These are phyloP conservation scores for Saturnia pavonia DNA, from an alignment of 2,888 invertebrate species.

Conservation along the genomic window DNA sequence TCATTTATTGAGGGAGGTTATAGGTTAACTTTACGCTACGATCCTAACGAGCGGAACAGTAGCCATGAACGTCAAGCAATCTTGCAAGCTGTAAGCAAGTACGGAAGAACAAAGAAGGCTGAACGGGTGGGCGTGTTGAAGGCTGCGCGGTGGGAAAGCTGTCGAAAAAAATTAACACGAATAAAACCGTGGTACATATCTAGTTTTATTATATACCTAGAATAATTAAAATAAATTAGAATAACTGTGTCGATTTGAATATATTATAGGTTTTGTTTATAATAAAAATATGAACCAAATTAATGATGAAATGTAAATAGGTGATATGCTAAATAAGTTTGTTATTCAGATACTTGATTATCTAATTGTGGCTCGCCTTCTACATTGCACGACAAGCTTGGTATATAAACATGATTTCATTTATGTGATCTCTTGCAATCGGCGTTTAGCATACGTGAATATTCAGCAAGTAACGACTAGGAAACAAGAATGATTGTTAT, in stretches of 20 bases:
- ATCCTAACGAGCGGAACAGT: too few species aligned
- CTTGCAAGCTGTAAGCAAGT: too few species aligned
- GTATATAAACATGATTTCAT: conserved; percentile 44
- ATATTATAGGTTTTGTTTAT: not conserved
- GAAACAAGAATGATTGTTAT: conserved; percentile 54
- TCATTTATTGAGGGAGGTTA: too few species aligned
- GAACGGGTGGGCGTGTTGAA: too few species aligned
- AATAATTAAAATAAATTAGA: conserved; percentile 23
- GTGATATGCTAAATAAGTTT: conserved; percentile 20
- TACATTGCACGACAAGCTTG: conserved; percentile 30
- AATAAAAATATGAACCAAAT: conserved; percentile 12
- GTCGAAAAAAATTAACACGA: too few species aligned
- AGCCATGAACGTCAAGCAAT: too few species aligned
- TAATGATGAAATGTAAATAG: conserved; percentile 21
- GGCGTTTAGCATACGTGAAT: conserved; percentile 63
- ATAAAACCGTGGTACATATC: too few species aligned
- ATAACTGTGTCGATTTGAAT: conserved; percentile 6
- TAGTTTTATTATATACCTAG: not conserved
- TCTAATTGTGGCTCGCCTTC: conserved; percentile 32
- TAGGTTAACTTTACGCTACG: too few species aligned
- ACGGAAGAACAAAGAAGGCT: too few species aligned
- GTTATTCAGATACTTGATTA: conserved; percentile 27
- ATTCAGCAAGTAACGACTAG: conserved; percentile 60
- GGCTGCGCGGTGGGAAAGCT: too few species aligned
- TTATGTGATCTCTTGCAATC: conserved; percentile 48